These are phyloP conservation scores for Drosophila limbata DNA, from an alignment of 2,888 invertebrate genomes.

Conservation along the genomic window DNA sequence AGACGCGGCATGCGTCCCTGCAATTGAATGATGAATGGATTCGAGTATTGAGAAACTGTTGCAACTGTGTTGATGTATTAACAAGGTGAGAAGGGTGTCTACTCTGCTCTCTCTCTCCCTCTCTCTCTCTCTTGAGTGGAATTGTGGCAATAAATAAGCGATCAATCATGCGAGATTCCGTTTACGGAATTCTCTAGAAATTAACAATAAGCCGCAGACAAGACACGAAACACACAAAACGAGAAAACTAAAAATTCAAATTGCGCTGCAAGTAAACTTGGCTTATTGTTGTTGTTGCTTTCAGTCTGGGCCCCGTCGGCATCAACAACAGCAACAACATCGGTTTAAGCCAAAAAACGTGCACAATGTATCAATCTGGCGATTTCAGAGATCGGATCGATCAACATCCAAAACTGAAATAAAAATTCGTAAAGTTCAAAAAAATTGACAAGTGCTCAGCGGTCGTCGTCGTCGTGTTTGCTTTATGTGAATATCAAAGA, in stretches of 20 bases:
- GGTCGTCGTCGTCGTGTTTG: slow-evolving; percentile 63
- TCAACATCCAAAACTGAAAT: slow-evolving; percentile 84
- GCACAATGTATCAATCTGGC: slow-evolving; percentile 83
- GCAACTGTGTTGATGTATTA: slow-evolving; percentile 77
- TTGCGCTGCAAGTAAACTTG: slow-evolving; percentile 74
- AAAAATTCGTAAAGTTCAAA: slow-evolving; percentile 71
- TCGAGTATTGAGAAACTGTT: slow-evolving; percentile 30
- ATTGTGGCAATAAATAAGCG: slow-evolving; percentile 80
- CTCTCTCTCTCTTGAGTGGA: slow-evolving; percentile 38
- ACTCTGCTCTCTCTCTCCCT: slow-evolving; percentile 30
- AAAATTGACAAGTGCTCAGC: slow-evolving; percentile 84
- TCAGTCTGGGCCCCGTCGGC: slow-evolving; percentile 9
- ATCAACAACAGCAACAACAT: no score
- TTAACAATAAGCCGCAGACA: slow-evolving; percentile 68
- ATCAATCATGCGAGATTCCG: slow-evolving; percentile 80
- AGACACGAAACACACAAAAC: slow-evolving; percentile 45
- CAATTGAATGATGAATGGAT: slow-evolving; percentile 70
- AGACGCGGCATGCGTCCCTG: slow-evolving; percentile 91
- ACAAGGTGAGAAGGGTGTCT: slow-evolving; percentile 71
- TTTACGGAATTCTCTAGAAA: slow-evolving; percentile 78
- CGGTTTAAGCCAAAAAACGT: slow-evolving; percentile 78
- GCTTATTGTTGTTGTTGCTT: slow-evolving; percentile 19
- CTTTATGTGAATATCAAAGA: slow-evolving; percentile 27
- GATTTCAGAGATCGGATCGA: slow-evolving; percentile 59
- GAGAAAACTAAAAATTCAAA: slow-evolving; percentile 76